Evolutionary conservation across 2,113 vertebrate species (phyloP).

Genomic region (Nyctibius bracteatus): DNA sequence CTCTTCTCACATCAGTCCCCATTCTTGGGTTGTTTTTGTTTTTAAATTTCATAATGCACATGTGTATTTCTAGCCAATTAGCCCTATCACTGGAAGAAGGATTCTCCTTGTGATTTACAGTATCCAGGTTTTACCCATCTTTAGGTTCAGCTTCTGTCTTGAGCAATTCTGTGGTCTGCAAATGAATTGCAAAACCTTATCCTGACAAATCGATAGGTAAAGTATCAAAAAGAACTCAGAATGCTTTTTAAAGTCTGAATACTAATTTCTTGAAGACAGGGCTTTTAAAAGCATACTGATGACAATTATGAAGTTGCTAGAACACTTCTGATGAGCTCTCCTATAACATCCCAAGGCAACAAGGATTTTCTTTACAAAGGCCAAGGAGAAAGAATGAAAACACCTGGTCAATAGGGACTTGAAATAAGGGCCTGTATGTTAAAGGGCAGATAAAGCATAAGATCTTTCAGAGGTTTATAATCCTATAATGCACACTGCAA

Average conservation of each 20-base stretch:
- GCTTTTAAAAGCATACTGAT: not conserved
- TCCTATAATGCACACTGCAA: slow-evolving; percentile 56
- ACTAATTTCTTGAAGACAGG: not conserved
- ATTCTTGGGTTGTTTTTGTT: too few relatives aligned
- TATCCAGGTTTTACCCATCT: not conserved
- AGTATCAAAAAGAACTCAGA: not conserved
- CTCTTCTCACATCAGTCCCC: not conserved
- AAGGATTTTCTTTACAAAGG: slow-evolving; percentile 53
- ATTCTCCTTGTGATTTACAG: not conserved
- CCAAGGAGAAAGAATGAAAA: slow-evolving; percentile 46
- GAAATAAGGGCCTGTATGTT: slow-evolving; percentile 57
- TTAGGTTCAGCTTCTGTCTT: not conserved
- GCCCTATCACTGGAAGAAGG: not conserved
- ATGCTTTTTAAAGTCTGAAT: not conserved
- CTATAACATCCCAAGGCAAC: not conserved
- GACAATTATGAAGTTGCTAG: not conserved
- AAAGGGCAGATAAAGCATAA: slow-evolving; percentile 59
- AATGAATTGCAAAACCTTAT: not conserved
- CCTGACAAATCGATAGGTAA: not conserved
- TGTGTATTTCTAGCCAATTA: not conserved
- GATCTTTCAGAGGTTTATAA: slow-evolving; percentile 54
- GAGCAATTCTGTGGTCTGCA: not conserved
- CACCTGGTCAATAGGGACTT: slow-evolving; percentile 47
- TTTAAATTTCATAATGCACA: not conserved
- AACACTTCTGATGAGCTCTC: not conserved